A percentile compares a stretch with the other conserved stretches of the same genome.
These are phyloP conservation scores for Brachypteracias leptosomus DNA, from an alignment of 2,113 vertebrate species.

Conservation along the genomic window DNA sequence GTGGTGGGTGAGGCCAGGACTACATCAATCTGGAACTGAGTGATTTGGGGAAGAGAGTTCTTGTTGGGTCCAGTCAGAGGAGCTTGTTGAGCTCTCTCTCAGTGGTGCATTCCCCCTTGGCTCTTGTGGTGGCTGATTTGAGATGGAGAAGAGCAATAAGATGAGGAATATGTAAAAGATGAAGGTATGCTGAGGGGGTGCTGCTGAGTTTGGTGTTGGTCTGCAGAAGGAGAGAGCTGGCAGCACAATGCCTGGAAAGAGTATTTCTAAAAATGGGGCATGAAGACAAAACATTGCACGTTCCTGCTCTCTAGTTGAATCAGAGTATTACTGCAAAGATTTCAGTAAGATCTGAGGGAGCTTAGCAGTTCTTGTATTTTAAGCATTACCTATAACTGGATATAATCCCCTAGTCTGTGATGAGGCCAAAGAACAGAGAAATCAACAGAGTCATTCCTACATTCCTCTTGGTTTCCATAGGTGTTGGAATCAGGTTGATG, in stretches of 20 bases:
- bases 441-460: background rate
- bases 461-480: background rate
- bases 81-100: no score
- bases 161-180: no score
- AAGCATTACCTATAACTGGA: background rate
- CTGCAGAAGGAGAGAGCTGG: no score
- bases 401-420: background rate
- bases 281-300: background rate
- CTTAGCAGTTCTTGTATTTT: background rate
- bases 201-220: no score
- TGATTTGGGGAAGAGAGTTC: no score
- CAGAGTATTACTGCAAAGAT: background rate
- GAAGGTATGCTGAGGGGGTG: no score
- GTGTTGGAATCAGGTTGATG: background rate
- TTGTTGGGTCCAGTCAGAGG: no score
- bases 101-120: no score
- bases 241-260: background rate
- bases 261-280: background rate
- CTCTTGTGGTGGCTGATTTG: no score
- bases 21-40: no score
- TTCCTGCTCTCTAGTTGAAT: background rate
- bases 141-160: no score
- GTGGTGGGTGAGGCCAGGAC: no score
- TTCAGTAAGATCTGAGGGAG: background rate
- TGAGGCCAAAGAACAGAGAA: background rate